Percentiles rank a stretch among this genome's conserved stretches.
Conservation (phyloP, 2,113 vertebrate species). For the Pipa parva region DNA sequence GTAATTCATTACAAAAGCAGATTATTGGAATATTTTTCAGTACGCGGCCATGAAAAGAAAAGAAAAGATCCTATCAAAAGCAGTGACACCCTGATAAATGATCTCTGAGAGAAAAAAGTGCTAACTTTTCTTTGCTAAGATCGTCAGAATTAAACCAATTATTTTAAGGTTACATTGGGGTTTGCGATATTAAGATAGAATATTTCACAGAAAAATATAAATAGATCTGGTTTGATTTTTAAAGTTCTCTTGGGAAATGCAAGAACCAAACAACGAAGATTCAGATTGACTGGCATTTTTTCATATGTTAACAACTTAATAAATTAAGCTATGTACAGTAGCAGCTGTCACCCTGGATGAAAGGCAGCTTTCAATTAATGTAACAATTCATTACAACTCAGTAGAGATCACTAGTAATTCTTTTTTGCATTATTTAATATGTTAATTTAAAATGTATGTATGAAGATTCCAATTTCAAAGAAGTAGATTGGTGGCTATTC, state of each 20-base stretch:
- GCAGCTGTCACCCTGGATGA: too few species aligned
- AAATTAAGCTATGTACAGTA: too few species aligned
- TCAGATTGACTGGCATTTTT: too few species aligned
- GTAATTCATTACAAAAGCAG: constrained; percentile 52
- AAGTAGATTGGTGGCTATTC: too few species aligned
- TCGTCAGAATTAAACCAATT: not conserved
- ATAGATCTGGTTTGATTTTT: not conserved
- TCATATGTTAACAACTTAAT: too few species aligned
- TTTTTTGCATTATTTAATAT: too few species aligned
- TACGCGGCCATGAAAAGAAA: constrained; percentile 40
- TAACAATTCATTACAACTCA: too few species aligned
- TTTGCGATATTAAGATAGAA: not conserved
- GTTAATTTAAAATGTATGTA: too few species aligned
- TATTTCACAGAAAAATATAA: not conserved
- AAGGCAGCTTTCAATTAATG: too few species aligned
- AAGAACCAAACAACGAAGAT: not conserved
- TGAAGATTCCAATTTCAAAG: too few species aligned
- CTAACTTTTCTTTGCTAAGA: not conserved
- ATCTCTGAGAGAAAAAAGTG: not conserved
- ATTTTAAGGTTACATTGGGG: not conserved
- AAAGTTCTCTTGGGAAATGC: too few species aligned
- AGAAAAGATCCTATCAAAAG: fast-evolving
- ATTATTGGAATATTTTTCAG: constrained; percentile 42
- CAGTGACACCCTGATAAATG: constrained; percentile 16
- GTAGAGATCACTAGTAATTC: too few species aligned